phyloP scores from a whole-genome alignment of 2,113 vertebrate species.

The Sebastes schlegelii region DNA sequence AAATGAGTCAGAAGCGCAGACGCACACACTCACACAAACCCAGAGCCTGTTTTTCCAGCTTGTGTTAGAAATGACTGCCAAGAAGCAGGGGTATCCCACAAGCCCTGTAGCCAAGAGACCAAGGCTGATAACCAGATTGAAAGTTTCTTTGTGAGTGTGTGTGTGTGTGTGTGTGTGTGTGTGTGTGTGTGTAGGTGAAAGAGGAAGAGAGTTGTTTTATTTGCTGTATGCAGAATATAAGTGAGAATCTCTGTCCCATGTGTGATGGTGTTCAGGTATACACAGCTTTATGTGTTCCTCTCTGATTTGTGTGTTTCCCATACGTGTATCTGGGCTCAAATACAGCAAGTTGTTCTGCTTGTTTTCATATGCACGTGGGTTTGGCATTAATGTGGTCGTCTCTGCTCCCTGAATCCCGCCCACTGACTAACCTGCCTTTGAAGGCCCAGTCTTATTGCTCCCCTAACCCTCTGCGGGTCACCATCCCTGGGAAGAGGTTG shows the following conservation, averaged over 20 bases:
- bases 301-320: neutral
- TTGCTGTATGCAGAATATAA: slow-evolving; percentile 8
- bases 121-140: slow-evolving; percentile 79
- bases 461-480: slow-evolving; percentile 60
- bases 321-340: neutral
- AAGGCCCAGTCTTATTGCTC: slow-evolving; percentile 54
- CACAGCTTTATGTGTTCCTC: neutral
- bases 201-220: slow-evolving; percentile 1
- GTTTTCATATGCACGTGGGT: slow-evolving; percentile 21
- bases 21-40: slow-evolving; percentile 31
- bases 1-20: slow-evolving; percentile 65
- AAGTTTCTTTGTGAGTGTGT: slow-evolving; percentile 56
- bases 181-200: slow-evolving; percentile 33
- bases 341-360: neutral
- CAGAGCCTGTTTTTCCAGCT: slow-evolving; percentile 75
- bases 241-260: slow-evolving; percentile 1
- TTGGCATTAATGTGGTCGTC: slow-evolving; percentile 19
- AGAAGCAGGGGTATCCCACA: slow-evolving; percentile 81
- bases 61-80: slow-evolving; percentile 81
- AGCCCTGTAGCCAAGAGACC: slow-evolving; percentile 83
- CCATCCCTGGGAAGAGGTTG: slow-evolving; percentile 53
- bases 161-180: slow-evolving; percentile 22
- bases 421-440: slow-evolving; percentile 64
- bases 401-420: slow-evolving; percentile 43
- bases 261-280: slow-evolving; percentile 15